Evolutionary conservation across 2,113 vertebrate genomes (phyloP).

Genomic region (Cyrtonyx montezumae): DNA sequence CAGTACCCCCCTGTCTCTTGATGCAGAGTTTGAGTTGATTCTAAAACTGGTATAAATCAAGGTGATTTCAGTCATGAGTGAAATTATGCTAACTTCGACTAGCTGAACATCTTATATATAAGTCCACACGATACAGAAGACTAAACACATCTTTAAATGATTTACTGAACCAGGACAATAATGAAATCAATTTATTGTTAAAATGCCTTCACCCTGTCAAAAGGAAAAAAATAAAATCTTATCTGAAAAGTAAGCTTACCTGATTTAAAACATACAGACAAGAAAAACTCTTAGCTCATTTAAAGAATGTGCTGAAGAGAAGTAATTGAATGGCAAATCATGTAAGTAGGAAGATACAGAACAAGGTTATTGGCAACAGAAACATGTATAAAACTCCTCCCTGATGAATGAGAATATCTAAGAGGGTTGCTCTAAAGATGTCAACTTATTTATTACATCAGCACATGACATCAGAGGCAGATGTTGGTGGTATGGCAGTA

Average conservation of each 20-base stretch:
- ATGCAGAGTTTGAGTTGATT: not conserved
- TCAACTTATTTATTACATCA: not conserved
- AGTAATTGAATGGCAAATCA: not conserved
- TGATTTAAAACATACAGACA: not conserved
- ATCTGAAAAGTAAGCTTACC: not conserved
- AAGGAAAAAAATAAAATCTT: not conserved
- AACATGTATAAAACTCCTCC: not conserved
- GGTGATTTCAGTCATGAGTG: not conserved
- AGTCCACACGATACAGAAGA: not conserved
- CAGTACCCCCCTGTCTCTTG: not conserved
- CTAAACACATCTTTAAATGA: not conserved
- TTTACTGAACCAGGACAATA: not conserved
- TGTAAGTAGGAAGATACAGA: not conserved
- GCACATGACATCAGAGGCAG: not conserved
- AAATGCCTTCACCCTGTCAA: not conserved
- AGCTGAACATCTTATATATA: not conserved
- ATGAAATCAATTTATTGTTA: not conserved
- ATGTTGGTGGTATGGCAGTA: not conserved
- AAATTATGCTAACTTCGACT: not conserved
- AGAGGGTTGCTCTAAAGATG: not conserved
- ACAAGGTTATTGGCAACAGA: not conserved
- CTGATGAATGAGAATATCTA: not conserved
- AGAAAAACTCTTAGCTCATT: not conserved
- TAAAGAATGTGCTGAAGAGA: not conserved
- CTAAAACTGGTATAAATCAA: conserved; percentile 4